Evolutionary conservation across 2,797 vertebrate species (phyloP).

Genomic region (Harpagifer antarcticus): DNA sequence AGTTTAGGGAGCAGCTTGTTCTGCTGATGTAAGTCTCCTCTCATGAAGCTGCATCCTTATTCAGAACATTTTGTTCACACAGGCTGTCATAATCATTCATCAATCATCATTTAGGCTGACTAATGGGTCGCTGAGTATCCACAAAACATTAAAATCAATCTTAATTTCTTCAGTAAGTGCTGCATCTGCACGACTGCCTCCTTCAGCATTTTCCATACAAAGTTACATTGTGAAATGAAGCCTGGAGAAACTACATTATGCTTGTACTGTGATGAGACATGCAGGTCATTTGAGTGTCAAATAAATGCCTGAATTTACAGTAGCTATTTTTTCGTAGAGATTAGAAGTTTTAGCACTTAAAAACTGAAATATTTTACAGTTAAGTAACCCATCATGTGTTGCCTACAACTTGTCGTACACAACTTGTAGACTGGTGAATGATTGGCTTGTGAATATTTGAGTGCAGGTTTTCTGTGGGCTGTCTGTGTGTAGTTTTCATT

Average conservation of each 20-base stretch:
- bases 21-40: slow-evolving; percentile 29
- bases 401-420: neutral
- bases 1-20: slow-evolving; percentile 54
- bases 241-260: neutral
- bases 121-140: slow-evolving; percentile 11
- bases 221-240: slow-evolving; percentile 19
- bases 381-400: neutral
- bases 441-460: slow-evolving; percentile 1
- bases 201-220: slow-evolving; percentile 20
- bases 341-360: neutral
- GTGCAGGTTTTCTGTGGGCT: slow-evolving; percentile 12
- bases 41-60: neutral
- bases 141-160: slow-evolving; percentile 29
- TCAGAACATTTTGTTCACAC: neutral
- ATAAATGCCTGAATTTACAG: neutral
- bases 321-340: neutral
- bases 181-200: slow-evolving; percentile 26
- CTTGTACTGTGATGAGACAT: neutral
- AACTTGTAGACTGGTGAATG: neutral
- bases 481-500: slow-evolving; percentile 3
- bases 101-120: neutral
- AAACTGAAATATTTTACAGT: neutral
- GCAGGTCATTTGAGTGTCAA: neutral
- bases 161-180: slow-evolving; percentile 22
- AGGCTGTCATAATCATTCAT: neutral